These are phyloP conservation scores for Halichondria panicea DNA, from an alignment of 37 sponge, comb jelly and placozoan genomes.

Conservation along the genomic window DNA sequence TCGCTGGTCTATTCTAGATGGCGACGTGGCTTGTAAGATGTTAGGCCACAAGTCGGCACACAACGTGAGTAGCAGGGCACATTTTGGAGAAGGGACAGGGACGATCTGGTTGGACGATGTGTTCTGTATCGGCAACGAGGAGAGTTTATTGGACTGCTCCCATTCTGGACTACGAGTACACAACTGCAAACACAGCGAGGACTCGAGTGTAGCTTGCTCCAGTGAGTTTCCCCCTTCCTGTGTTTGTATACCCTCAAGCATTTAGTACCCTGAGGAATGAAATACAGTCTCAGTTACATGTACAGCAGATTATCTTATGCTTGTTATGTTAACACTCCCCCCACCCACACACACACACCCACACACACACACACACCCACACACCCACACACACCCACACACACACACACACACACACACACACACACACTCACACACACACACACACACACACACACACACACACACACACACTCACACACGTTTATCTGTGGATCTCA, in stretches of 20 bases:
- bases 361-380: no score
- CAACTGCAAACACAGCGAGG: constrained; percentile 47
- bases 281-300: no score
- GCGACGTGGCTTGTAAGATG: constrained; percentile 59
- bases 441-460: background rate
- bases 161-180: constrained; percentile 38
- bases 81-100: constrained; percentile 40
- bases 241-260: background rate
- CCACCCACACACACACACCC: no score
- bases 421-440: no score
- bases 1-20: constrained; percentile 39
- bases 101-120: constrained; percentile 58
- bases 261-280: background rate
- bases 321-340: no score
- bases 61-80: background rate
- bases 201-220: constrained; percentile 47
- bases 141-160: constrained; percentile 46
- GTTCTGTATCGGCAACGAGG: constrained; percentile 35
- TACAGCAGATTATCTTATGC: no score
- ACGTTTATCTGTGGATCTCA: background rate
- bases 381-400: no score
- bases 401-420: no score
- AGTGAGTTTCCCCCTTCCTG: constrained; percentile 28
- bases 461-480: background rate
- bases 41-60: constrained; percentile 29